phyloP scores from a whole-genome alignment of 2,797 vertebrate species.

The Buphagus erythrorhynchus region DNA sequence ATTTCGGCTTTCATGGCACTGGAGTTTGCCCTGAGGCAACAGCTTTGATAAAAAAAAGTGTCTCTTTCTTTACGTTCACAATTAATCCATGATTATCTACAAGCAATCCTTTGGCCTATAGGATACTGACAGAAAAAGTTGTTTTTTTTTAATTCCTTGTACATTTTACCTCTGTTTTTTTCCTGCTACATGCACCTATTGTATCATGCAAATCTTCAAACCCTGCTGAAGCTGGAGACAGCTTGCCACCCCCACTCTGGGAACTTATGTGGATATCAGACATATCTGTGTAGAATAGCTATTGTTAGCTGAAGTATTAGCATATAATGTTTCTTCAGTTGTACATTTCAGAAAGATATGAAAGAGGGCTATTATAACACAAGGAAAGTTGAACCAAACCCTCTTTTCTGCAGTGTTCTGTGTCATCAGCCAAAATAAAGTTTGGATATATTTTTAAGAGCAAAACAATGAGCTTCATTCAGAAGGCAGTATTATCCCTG shows the following conservation, averaged over 20 bases:
- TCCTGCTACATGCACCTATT: not conserved
- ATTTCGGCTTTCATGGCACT: conserved; percentile 79
- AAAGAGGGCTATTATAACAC: conserved; percentile 3
- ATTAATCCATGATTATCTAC: conserved; percentile 87
- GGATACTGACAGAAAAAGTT: conserved; percentile 52
- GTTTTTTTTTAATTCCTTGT: conserved; percentile 27
- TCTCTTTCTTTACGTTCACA: conserved; percentile 80
- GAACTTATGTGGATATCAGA: conserved; percentile 33
- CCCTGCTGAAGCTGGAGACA: conserved; percentile 15
- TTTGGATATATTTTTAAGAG: conserved; percentile 5
- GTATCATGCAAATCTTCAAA: conserved; percentile 49
- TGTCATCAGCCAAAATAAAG: conserved; percentile 19
- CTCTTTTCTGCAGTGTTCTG: not conserved
- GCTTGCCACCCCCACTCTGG: conserved; percentile 27
- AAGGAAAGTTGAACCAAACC: not conserved
- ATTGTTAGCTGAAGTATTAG: conserved; percentile 64
- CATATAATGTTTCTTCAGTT: conserved; percentile 42
- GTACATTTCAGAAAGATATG: conserved; percentile 26
- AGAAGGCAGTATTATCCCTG: not conserved
- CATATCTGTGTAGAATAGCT: conserved; percentile 45
- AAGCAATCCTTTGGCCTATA: conserved; percentile 72
- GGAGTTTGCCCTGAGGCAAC: conserved; percentile 82
- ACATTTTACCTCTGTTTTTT: conserved; percentile 43
- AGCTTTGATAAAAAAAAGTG: conserved; percentile 86
- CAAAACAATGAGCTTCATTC: conserved; percentile 30